These are phyloP conservation scores for Gambusia holbrooki DNA, from an alignment of 2,113 vertebrate species.

Conservation along the genomic window DNA sequence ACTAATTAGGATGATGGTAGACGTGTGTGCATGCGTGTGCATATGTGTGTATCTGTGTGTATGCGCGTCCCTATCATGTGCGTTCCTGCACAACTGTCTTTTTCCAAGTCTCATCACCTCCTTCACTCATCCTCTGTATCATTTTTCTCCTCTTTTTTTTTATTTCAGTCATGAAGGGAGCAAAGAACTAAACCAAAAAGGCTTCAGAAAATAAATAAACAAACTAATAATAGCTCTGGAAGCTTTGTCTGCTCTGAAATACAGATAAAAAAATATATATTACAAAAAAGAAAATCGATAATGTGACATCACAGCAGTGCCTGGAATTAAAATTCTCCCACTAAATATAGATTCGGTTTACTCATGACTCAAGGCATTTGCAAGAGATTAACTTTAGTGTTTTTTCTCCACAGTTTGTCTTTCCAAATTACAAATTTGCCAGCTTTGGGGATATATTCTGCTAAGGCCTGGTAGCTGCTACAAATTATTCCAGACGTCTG, in stretches of 20 bases:
- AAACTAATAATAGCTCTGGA: slow-evolving; percentile 47
- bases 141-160: neutral
- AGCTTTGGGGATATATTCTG: slow-evolving; percentile 28
- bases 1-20: slow-evolving; percentile 73
- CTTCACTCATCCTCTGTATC: slow-evolving; percentile 22
- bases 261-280: neutral
- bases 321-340: slow-evolving; percentile 55
- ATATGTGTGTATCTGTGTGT: slow-evolving; percentile 18
- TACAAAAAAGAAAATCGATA: slow-evolving; percentile 25
- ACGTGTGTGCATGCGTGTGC: slow-evolving; percentile 34
- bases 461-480: slow-evolving; percentile 19
- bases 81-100: slow-evolving; percentile 31
- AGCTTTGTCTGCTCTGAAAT: slow-evolving; percentile 45
- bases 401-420: slow-evolving; percentile 51
- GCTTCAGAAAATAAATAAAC: slow-evolving; percentile 26
- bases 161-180: slow-evolving; percentile 25
- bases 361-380: slow-evolving; percentile 43
- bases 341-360: slow-evolving; percentile 62
- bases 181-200: slow-evolving; percentile 9
- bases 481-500: slow-evolving; percentile 14
- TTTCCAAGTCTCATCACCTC: slow-evolving; percentile 48
- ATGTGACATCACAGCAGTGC: slow-evolving; percentile 40
- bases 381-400: slow-evolving; percentile 46
- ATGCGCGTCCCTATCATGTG: slow-evolving; percentile 38
- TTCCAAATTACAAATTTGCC: slow-evolving; percentile 39